Conservation (phyloP, 1,140 invertebrate species). For the Musca vetustissima region DNA sequence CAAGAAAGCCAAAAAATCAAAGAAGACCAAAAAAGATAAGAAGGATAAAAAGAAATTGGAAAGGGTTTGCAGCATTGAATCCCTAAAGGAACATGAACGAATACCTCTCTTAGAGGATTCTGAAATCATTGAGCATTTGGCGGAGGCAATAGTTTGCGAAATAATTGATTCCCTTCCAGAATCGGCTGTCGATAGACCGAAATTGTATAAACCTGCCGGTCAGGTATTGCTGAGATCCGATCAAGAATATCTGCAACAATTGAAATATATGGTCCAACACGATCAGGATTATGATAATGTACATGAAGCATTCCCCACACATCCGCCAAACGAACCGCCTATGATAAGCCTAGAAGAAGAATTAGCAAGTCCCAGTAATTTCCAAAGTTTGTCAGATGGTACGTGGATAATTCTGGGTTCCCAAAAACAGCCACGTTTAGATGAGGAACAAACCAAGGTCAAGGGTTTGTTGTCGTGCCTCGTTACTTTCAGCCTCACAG, state of each 20-base stretch:
- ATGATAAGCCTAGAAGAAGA: conserved; percentile 47
- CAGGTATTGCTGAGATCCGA: conserved; percentile 42
- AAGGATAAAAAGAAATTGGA: conserved; percentile 22
- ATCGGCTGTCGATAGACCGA: conserved; percentile 27
- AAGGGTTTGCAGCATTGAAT: conserved; percentile 38
- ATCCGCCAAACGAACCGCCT: conserved; percentile 15
- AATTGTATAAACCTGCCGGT: conserved; percentile 38
- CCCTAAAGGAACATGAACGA: conserved; percentile 45
- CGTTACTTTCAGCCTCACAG: conserved; percentile 38
- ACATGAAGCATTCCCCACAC: conserved; percentile 30
- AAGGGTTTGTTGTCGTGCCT: conserved; percentile 41
- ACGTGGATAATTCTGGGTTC: conserved; percentile 47
- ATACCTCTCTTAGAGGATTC: conserved; percentile 34
- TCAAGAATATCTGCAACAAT: conserved; percentile 38
- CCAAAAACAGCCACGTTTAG: conserved; percentile 39
- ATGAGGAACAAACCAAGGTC: conserved; percentile 46
- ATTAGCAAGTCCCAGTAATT: conserved; percentile 42
- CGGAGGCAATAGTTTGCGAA: conserved; percentile 38
- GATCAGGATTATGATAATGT: conserved; percentile 46
- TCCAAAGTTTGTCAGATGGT: conserved; percentile 42
- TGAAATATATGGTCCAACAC: conserved; percentile 43
- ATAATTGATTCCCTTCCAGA: conserved; percentile 40
- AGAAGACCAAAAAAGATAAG: not conserved
- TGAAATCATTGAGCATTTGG: conserved; percentile 37
- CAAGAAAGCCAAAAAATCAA: not conserved